Evolutionary conservation across 2,113 vertebrate genomes (phyloP).

Genomic region (Microcebus tavaratra): DNA sequence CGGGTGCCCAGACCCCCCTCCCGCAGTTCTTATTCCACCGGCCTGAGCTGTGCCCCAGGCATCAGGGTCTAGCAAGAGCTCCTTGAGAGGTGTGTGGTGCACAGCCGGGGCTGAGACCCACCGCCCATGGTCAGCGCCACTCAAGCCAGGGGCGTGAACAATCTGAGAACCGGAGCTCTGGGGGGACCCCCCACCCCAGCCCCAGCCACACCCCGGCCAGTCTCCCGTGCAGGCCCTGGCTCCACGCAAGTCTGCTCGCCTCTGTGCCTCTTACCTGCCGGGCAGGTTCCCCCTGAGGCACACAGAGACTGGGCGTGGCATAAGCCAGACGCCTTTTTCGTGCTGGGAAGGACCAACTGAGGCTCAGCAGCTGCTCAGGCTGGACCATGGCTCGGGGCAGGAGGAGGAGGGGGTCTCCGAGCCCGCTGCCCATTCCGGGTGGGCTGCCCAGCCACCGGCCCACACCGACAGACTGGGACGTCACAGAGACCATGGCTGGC

Average conservation of each 20-base stretch:
- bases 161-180: neutral
- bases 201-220: neutral
- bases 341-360: neutral
- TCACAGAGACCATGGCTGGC: too few relatives aligned
- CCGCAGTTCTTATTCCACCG: neutral
- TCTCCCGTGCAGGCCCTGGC: neutral
- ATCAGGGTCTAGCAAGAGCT: too few relatives aligned
- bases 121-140: neutral
- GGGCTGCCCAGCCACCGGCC: too few relatives aligned
- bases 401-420: neutral
- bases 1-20: neutral
- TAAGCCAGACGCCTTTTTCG: neutral
- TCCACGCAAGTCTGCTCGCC: neutral
- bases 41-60: neutral
- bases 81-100: neutral
- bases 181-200: neutral
- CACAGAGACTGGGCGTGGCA: too few relatives aligned
- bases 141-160: neutral
- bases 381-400: neutral
- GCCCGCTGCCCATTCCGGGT: too few relatives aligned
- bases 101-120: neutral
- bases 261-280: neutral
- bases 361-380: neutral
- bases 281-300: neutral
- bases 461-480: rapidly evolving